phyloP scores from a whole-genome alignment of 2,113 vertebrate genomes.

The Propithecus coquereli region DNA sequence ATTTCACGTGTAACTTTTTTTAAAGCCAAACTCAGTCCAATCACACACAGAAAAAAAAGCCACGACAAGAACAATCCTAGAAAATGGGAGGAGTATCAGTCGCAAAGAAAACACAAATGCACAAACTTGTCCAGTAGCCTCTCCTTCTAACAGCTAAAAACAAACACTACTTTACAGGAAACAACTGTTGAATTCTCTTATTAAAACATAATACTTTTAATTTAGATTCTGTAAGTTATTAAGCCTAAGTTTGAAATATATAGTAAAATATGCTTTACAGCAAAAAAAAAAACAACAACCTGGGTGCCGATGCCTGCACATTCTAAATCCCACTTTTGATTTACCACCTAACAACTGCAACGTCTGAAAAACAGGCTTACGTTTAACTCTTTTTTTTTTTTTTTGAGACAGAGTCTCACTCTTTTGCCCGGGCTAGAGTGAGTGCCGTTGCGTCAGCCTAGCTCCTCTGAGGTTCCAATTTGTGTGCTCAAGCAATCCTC shows the following conservation, averaged over 20 bases:
- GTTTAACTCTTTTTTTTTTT: slow-evolving; percentile 50
- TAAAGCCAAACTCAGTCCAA: slow-evolving; percentile 26
- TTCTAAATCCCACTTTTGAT: slow-evolving; percentile 61
- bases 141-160: slow-evolving; percentile 2
- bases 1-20: slow-evolving; percentile 26
- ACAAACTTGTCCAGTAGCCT: neutral
- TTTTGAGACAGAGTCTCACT: too few relatives aligned
- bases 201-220: slow-evolving; percentile 9
- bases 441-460: too few relatives aligned
- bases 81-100: neutral
- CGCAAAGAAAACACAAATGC: neutral
- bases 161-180: neutral
- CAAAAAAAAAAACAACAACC: neutral
- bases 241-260: slow-evolving; percentile 32
- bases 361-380: slow-evolving; percentile 47
- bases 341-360: slow-evolving; percentile 66
- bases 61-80: neutral
- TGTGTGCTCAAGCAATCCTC: too few relatives aligned
- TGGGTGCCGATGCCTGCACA: neutral
- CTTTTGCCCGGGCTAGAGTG: too few relatives aligned
- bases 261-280: slow-evolving; percentile 6
- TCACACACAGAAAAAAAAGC: neutral
- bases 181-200: slow-evolving; percentile 16
- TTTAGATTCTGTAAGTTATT: slow-evolving; percentile 25
- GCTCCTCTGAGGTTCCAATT: too few relatives aligned